A percentile compares a stretch with the other conserved stretches of the same genome.
phyloP scores from a whole-genome alignment of 2,888 invertebrate genomes.

The Carterocephalus palaemon region DNA sequence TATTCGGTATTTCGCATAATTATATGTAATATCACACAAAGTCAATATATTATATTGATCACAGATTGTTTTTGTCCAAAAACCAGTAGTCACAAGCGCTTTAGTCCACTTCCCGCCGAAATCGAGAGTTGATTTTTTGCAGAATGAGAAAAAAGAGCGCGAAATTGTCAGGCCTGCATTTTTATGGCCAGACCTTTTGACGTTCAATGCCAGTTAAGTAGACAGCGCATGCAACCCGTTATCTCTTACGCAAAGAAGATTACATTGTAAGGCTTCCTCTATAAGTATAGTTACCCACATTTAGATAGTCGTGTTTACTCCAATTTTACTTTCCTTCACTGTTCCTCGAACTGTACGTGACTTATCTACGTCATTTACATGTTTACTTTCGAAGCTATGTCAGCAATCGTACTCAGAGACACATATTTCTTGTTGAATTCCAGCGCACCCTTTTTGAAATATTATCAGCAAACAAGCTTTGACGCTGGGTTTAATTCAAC shows the following conservation, averaged over 20 bases:
- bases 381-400: constrained; percentile 8
- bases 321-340: constrained; percentile 23
- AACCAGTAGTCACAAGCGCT: constrained; percentile 13
- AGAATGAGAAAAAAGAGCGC: constrained; percentile 13
- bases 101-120: too few relatives aligned
- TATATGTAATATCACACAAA: too few relatives aligned
- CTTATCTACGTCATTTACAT: constrained; percentile 18
- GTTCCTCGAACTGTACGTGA: constrained; percentile 20
- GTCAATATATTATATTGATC: too few relatives aligned
- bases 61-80: constrained; percentile 11
- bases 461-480: constrained; percentile 16
- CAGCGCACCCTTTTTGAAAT: constrained; percentile 9
- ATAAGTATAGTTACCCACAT: constrained; percentile 23
- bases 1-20: too few relatives aligned
- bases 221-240: constrained; percentile 15
- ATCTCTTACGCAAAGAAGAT: constrained; percentile 33
- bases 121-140: constrained; percentile 32
- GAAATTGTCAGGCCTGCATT: constrained; percentile 11
- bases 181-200: constrained; percentile 19
- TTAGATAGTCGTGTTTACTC: constrained; percentile 7
- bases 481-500: not conserved
- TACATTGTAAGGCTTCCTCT: constrained; percentile 29
- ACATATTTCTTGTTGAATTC: too few relatives aligned
- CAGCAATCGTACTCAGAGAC: constrained; percentile 2
- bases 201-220: constrained; percentile 31